Evolutionary conservation across 2,113 vertebrate genomes (phyloP), one percentile per base, ranked within the genome.

Genomic region (Microtus richardsoni): DNA sequence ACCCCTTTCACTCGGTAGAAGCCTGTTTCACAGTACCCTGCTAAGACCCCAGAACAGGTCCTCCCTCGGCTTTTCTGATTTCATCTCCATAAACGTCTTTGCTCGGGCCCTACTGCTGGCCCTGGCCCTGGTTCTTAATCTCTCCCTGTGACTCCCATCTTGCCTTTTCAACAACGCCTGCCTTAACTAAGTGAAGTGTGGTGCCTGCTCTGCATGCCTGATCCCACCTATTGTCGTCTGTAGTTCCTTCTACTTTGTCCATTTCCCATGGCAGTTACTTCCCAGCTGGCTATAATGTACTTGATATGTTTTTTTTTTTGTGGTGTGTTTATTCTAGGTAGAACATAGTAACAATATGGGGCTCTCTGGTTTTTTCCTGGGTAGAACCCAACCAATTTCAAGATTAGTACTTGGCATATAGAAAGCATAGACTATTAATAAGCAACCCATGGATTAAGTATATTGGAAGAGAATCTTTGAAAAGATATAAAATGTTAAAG

Each of bases 131-230:
- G 22, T 19, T 60, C 47, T 58, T 24, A 41, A 47, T 10, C 68
- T 80, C 7, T 79, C 64, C 47, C 4, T 19, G 33, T 66, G 75
- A 70, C 44, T 82, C 22, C 24, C 4, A 54, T 16, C 64, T 70
- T 91, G 33, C 21, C 47, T 80, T 79, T 74, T 49, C 73, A 19
- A 36, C 10, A 16, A 89, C 21, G 44, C 17, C 47, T 19, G 26
- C 36, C 28, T 17, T 52, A 44, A 87, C 7, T 33, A 24, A 36
- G 11, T 12, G 16, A 22, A 28, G 12, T 60, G 21, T 44, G 68
- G 60, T 47, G 17, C 14, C 64, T 49, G 33, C 6, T 13, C 8
- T n/a, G 26, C 9, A 49, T 2, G 17, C 39, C 5, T 0, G 3
- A n/a, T 60, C 14, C 14, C 58, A 19, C 49, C 44, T 33, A n/a